Evolutionary conservation across 2,113 vertebrate genomes (phyloP).

Genomic region (Cyanoramphus novaezelandiae): DNA sequence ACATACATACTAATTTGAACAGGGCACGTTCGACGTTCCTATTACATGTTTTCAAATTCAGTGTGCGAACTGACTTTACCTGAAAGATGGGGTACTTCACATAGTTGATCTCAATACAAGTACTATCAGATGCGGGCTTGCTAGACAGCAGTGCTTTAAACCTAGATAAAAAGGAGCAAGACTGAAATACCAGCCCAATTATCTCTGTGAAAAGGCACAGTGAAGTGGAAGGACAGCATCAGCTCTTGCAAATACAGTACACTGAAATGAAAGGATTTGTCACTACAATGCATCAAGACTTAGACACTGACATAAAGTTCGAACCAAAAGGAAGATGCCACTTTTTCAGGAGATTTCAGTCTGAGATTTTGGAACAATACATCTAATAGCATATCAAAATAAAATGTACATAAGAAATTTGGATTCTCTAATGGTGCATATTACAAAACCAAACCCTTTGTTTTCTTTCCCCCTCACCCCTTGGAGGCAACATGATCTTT

Average conservation of each 20-base stretch:
- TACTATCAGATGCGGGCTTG: slow-evolving; percentile 90
- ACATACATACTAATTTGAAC: neutral
- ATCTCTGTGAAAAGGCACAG: neutral
- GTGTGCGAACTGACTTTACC: slow-evolving; percentile 71
- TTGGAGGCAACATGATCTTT: neutral
- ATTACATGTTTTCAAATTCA: neutral
- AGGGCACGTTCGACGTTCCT: neutral
- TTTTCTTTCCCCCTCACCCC: neutral
- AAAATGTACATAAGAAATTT: neutral
- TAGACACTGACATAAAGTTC: neutral
- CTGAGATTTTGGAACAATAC: neutral
- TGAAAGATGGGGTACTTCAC: slow-evolving; percentile 98
- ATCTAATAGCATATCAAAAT: neutral
- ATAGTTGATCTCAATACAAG: slow-evolving; percentile 96
- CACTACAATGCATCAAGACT: neutral
- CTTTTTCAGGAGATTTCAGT: neutral
- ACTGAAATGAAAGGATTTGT: neutral
- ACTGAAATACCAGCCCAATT: slow-evolving; percentile 8
- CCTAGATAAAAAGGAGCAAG: slow-evolving; percentile 67
- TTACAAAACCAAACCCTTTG: neutral
- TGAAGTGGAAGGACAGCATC: neutral
- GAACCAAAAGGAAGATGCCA: neutral
- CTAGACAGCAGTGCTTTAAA: slow-evolving; percentile 94
- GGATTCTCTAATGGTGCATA: neutral
- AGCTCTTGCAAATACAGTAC: neutral